Percentiles rank a stretch among this genome's conserved stretches.
Conservation (phyloP, 2,113 vertebrate genomes). For the Stomatorhinus ivindoensis region DNA sequence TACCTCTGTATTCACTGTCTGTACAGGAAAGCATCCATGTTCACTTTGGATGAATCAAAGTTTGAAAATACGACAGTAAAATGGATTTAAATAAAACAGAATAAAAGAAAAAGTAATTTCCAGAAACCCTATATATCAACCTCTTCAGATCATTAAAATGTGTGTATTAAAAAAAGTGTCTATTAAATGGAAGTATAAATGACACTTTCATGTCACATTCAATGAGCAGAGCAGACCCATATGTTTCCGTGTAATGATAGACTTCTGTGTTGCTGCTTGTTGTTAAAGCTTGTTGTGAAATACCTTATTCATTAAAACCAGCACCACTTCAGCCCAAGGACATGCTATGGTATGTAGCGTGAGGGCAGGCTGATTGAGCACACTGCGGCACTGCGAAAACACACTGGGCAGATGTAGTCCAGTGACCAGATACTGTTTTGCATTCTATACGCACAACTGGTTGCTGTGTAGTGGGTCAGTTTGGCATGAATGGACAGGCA, state of each 20-base stretch:
- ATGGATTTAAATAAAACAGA: neutral
- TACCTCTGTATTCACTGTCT: neutral
- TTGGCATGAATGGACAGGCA: neutral
- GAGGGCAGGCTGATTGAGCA: neutral
- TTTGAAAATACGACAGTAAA: neutral
- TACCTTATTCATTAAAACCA: neutral
- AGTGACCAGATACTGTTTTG: neutral
- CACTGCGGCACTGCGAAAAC: neutral
- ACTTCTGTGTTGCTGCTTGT: neutral
- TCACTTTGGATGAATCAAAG: neutral
- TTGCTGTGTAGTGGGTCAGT: neutral
- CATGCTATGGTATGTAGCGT: neutral
- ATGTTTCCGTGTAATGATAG: neutral
- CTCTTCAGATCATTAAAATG: neutral
- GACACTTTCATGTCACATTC: neutral
- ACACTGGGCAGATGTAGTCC: neutral
- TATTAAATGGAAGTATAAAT: neutral
- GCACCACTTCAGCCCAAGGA: neutral
- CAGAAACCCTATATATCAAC: neutral
- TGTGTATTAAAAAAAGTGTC: neutral
- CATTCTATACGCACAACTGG: neutral
- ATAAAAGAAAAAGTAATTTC: neutral
- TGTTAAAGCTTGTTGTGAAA: neutral
- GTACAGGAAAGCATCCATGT: neutral
- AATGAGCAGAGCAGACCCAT: neutral